These are phyloP conservation scores for Oscarella lobularis DNA, from an alignment of 37 sponge, comb jelly and placozoan genomes.

Conservation along the genomic window DNA sequence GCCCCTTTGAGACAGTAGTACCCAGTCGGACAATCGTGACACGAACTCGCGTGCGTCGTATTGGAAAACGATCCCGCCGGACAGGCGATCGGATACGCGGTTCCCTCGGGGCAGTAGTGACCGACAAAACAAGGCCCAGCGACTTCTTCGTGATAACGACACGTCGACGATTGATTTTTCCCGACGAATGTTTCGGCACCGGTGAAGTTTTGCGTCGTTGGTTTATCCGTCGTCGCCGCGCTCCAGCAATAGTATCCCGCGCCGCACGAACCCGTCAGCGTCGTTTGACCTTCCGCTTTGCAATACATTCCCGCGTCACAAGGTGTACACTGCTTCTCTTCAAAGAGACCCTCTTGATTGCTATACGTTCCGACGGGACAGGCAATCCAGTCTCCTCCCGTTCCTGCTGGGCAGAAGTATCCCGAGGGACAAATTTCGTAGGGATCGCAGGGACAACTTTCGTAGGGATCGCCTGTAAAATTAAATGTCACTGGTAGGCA, in stretches of 20 bases:
- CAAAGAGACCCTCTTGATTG: not conserved
- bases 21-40: constrained; percentile 18
- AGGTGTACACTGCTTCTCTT: constrained; percentile 6
- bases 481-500: constrained; percentile 5
- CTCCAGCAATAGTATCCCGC: constrained; percentile 15
- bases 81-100: constrained; percentile 12
- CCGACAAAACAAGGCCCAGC: constrained; percentile 17
- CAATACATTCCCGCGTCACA: constrained; percentile 23
- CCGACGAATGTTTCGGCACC: not conserved
- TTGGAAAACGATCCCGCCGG: constrained; percentile 7
- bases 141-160: not conserved
- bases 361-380: constrained; percentile 9
- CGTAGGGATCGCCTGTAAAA: not conserved
- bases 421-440: not conserved
- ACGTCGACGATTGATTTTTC: not conserved
- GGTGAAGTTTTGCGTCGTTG: not conserved
- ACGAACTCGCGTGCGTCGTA: constrained; percentile 4
- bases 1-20: constrained; percentile 13
- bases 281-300: not conserved
- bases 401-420: constrained; percentile 17
- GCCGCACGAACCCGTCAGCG: constrained; percentile 12
- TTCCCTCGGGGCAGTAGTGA: constrained; percentile 28
- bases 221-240: not conserved
- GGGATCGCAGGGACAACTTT: too few species aligned
- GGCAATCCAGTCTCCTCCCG: constrained; percentile 7